Percentiles rank a stretch among this genome's conserved stretches.
These are phyloP conservation scores for Clarias magur DNA, from an alignment of 2,113 vertebrate species.

Conservation along the genomic window DNA sequence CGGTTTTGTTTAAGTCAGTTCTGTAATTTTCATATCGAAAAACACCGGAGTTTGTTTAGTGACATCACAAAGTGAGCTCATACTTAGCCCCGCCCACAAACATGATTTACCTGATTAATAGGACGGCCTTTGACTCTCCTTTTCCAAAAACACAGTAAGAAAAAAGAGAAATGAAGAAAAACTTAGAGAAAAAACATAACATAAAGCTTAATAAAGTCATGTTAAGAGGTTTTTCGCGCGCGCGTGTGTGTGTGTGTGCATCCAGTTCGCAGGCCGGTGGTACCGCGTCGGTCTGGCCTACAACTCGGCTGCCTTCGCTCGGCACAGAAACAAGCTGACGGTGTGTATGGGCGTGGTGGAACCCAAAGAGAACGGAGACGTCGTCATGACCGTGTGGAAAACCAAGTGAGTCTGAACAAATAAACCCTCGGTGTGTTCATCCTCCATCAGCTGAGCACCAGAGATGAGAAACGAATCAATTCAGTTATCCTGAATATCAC, in stretches of 20 bases:
- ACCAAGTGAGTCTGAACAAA: conserved; percentile 59
- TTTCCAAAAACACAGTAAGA: neutral
- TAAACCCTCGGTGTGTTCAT: neutral
- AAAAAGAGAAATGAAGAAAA: neutral
- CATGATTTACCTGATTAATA: neutral
- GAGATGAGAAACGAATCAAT: too few relatives aligned
- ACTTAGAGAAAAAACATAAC: neutral
- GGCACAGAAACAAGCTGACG: conserved; percentile 63
- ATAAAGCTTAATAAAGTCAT: too few relatives aligned
- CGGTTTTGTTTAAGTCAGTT: too few relatives aligned
- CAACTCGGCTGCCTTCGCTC: conserved; percentile 63
- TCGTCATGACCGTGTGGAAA: conserved; percentile 74
- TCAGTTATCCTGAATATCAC: too few relatives aligned
- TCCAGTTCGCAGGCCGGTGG: conserved; percentile 75
- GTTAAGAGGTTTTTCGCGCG: neutral
- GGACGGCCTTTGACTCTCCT: neutral
- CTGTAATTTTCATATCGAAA: neutral
- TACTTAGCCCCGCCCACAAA: neutral
- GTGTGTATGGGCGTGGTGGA: conserved; percentile 65
- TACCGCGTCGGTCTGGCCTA: conserved; percentile 74
- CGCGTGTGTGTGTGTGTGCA: conserved; percentile 35
- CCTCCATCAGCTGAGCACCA: too few relatives aligned
- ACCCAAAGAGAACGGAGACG: conserved; percentile 62
- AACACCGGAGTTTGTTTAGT: neutral
- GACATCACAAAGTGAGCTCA: neutral